These are phyloP conservation scores for Nilaparvata lugens DNA, from an alignment of 1,140 invertebrate genomes.

Conservation along the genomic window DNA sequence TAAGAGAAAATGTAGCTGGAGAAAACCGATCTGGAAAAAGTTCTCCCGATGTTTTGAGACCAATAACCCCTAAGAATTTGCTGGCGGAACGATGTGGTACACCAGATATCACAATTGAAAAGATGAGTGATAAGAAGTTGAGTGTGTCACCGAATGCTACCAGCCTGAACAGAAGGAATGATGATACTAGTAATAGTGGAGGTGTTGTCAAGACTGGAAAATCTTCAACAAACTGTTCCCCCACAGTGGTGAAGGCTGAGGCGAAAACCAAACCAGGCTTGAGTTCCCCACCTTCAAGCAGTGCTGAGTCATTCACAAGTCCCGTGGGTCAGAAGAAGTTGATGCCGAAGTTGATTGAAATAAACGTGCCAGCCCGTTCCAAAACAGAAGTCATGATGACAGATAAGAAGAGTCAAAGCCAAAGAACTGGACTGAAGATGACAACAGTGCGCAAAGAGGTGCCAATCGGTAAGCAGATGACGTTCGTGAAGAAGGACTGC, in stretches of 20 bases:
- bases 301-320: background rate
- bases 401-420: constrained; percentile 1
- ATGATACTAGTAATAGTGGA: too few relatives aligned
- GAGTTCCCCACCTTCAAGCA: background rate
- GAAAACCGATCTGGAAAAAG: too few relatives aligned
- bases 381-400: background rate
- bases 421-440: constrained; percentile 14
- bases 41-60: too few relatives aligned
- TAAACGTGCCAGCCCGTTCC: constrained; percentile 10
- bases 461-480: constrained; percentile 12
- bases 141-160: too few relatives aligned
- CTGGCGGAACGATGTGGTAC: background rate
- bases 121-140: background rate
- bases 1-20: too few relatives aligned
- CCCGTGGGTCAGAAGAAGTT: constrained; percentile 1
- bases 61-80: too few relatives aligned
- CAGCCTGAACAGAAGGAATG: too few relatives aligned
- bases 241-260: too few relatives aligned
- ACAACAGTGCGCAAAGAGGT: constrained; percentile 16
- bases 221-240: too few relatives aligned
- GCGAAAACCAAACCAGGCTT: too few relatives aligned
- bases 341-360: constrained; percentile 13
- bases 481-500: constrained; percentile 6
- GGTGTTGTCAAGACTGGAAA: too few relatives aligned
- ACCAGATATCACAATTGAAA: background rate